Evolutionary conservation across 1,140 invertebrate species (phyloP), one percentile per base, ranked within the genome.

Genomic region (Lepidostoma basale): DNA sequence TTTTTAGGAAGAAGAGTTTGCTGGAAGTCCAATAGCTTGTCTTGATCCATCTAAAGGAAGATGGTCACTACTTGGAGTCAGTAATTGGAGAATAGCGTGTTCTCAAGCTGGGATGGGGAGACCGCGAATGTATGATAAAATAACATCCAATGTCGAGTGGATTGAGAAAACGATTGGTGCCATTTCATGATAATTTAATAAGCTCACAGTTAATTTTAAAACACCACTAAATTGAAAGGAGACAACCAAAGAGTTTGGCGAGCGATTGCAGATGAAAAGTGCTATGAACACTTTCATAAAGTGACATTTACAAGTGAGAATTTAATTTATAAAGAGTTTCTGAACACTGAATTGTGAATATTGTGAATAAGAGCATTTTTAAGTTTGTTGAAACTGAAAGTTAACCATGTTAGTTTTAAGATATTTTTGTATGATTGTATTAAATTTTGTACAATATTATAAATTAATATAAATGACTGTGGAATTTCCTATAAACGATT

Each of bases 1-100:
- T n/a, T 49, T 76, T 12, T 74, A 93, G 91, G 91, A 93, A 77
- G 92, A 94, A 82, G 92, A 94, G 81, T 88, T 91, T 73, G 91
- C 92, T n/a, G 92, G 92, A 6, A 92, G 90, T 83, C 89, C 91
- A 3, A 89, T 94, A 83, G 85, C 92, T 67, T 94, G 92, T 72
- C 81, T 90, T 2, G 83, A 88, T 59, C 77, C 86, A 0, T 86
- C 87, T 47, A 84, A 83, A 18, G 85, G 85, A 39, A 85, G 81
- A 70, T 94, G 92, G 92, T 87, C 87, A 0, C 76, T 94, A 3
- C 77, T 87, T 1, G 92, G 92, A 0, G 87, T 94, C 1, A 88
- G 89, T 40, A 92, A 90, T 65, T 93, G 92, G 92, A 84, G 92
- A 47, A 93, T 94, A 72, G 91, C 90, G 0, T 94, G 92, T 73